Base-by-base conservation (phyloP, 1,140 invertebrate species). In the Drosophila seguyi region DNA sequence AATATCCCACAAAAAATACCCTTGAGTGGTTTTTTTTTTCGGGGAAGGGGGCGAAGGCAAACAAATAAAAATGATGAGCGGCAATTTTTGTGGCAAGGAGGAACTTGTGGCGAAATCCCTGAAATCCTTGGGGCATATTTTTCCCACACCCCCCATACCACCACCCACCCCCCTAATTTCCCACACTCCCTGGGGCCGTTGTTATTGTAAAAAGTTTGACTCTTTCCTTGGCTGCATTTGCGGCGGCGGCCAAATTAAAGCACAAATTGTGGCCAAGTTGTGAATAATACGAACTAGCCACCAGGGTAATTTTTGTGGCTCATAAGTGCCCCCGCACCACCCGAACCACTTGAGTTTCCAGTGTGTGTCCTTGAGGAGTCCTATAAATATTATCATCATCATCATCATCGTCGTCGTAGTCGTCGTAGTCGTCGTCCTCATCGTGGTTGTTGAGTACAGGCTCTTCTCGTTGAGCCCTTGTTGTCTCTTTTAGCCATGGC, bases 51-150 rank as follows among this genome's bases (percentile, higher is more conserved):
- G 84, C 76, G 67, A 80, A 88, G 73, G 85, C 85, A 88, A 88
- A 88, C 85, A 88, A 88, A 88, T 88, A 88, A 88, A 88, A 90
- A 81, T 90, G 85, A 90, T 90, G 85, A 90, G 85, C 74, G 73
- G 78, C 80, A 83, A 88, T 86, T 85, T 81, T 84, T 80, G 81
- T 66, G 72, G 72, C 48, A 29, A 18, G 16, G 20, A 69, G 27
- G 44, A 80, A 73, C 77, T 57, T 63, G 56, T 52, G 45, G 56
- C 63, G 39, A 71, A 67, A 65, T 79, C 68, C 66, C 50, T 34
- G 47, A 57, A 81, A 66, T 90, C 85, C 86, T 81, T 81, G 77
- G 86, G 85, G 85, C 69, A 75, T 75, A 85, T 90, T 88, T 86
- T 71, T 22, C 10, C 22, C 39, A 11, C n/a, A n/a, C 57, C 65